Base-by-base conservation (phyloP, 1,140 invertebrate species). In the Hesperophylax magnus region DNA sequence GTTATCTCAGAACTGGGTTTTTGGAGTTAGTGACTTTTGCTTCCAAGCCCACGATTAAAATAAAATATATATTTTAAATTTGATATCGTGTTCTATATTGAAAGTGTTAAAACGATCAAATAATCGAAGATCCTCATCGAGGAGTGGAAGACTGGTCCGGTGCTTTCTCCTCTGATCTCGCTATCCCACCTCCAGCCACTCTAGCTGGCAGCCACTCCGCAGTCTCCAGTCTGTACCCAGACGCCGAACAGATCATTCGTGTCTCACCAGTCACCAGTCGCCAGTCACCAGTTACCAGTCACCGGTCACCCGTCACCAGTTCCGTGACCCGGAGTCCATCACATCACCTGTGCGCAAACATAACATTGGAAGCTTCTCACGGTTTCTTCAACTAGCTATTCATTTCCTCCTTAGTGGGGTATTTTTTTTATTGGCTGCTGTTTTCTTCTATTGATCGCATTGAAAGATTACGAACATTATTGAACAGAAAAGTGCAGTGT, bases 151-250 rank as follows among this genome's bases (percentile, higher is more conserved):
- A 47, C 52, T 17, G 39, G 69, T 47, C 47, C 18, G 20, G 27
- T 53, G 69, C 69, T 72, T 72, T 72, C 69, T 72, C 69, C 52
- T 8, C 31, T 20, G 34, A 22, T 18, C 27, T 17, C 60, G 56
- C 71, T 65, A 27, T 22, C 18, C 24, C 39, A 47, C 39, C 0
- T 47, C 39, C 39, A 47, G 9, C 39, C 39, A 47, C 39, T 9
- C 9, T 39, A 39, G 3, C 34, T 6, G 9, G 34, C 34, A 9
- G 6, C 60, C 60, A 54, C 31, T n/a, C 65, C 15, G 22, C 54
- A 56, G 65, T 15, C 24, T 22, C 39, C 67, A 79, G 77, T 79
- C 77, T 79, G 65, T 72, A 58, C 67, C 34, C 77, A 79, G 77
- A 79, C 77, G 77, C 67, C 67, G 77, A 17, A 22, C 34, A 71